Evolutionary conservation across 2,113 vertebrate genomes (phyloP), one percentile per base, ranked within the genome.

Genomic region (Orycteropus afer): DNA sequence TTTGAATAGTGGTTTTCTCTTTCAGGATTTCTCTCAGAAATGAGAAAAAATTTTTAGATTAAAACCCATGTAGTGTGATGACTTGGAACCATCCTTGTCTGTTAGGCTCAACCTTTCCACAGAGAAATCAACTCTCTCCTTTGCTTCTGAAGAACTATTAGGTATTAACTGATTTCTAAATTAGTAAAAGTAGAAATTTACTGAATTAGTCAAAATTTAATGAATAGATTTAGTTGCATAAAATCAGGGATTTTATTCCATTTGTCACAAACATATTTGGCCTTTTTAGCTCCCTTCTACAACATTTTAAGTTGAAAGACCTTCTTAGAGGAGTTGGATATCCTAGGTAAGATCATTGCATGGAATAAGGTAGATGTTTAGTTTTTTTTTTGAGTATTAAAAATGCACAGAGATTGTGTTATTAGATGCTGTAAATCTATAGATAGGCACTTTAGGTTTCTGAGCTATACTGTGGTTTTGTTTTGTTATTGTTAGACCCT

Each of bases 191-290:
- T 69, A 37, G 65, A 69, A 67, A 37, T 37, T 69, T 69, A 69
- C 65, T 69, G 15, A n/a, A 7, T 69, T 17, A 67, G n/a, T 71
- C 22, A 37, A 40, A 71, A 23, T 40, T 22, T 40, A 42, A 5
- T 71, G 69, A 71, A 71, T 40, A 78, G 73, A 77, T 74, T 92
- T 18, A 79, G 47, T 77, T 80, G 83, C 15, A 59, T 84, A 49
- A 96, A 89, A 84, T 79, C 61, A 92, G 80, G 63, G 40, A 92
- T 80, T 93, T 59, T 91, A 81, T 93, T 95, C 42, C 9, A 81
- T 84, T 87, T 77, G 45, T 93, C 34, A 79, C 77, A 93, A 83
- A 80, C 29, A 1, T 82, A 37, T 86, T 82, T 87, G 42, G 51
- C 42, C 27, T 59, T 93, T 95, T 71, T 65, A 90, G 77, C 34